Percentiles rank a stretch among this genome's conserved stretches.
Conservation (phyloP, 2,113 vertebrate species). For the Isurus oxyrinchus region DNA sequence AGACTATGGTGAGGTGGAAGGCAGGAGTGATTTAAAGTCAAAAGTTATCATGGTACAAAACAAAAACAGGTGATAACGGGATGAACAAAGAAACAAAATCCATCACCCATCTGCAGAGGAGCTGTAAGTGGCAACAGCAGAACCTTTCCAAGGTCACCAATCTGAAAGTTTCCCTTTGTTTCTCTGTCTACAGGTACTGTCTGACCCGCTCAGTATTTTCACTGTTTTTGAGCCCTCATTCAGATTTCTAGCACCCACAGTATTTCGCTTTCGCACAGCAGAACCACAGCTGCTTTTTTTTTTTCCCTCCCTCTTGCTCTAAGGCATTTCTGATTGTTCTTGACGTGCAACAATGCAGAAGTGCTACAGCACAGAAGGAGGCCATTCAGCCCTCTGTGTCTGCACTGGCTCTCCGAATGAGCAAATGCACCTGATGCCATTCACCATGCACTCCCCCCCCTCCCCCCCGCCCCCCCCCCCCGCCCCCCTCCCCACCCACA, state of each 20-base stretch:
- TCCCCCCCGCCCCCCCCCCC: no score
- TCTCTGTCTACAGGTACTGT: not conserved
- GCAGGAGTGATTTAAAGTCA: no score
- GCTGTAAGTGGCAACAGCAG: not conserved
- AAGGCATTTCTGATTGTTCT: not conserved
- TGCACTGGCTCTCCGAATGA: no score
- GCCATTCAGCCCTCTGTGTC: not conserved
- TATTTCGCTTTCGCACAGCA: not conserved
- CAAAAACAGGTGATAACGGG: not conserved
- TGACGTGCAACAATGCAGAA: not conserved
- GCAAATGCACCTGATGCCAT: no score
- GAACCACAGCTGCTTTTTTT: not conserved
- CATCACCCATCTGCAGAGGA: not conserved
- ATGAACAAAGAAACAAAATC: not conserved
- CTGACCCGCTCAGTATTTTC: not conserved
- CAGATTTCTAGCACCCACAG: not conserved
- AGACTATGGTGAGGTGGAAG: not conserved
- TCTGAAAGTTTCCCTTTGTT: no score
- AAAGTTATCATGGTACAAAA: not conserved
- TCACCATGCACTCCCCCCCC: no score
- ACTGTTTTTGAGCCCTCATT: not conserved
- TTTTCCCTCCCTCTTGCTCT: not conserved
- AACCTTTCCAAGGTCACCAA: not conserved
- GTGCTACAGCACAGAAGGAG: no score
- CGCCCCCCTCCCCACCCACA: no score